A percentile compares a stretch with the other conserved stretches of the same genome.
Conservation (phyloP, 2,797 vertebrate species). For the Phoebastria nigripes region DNA sequence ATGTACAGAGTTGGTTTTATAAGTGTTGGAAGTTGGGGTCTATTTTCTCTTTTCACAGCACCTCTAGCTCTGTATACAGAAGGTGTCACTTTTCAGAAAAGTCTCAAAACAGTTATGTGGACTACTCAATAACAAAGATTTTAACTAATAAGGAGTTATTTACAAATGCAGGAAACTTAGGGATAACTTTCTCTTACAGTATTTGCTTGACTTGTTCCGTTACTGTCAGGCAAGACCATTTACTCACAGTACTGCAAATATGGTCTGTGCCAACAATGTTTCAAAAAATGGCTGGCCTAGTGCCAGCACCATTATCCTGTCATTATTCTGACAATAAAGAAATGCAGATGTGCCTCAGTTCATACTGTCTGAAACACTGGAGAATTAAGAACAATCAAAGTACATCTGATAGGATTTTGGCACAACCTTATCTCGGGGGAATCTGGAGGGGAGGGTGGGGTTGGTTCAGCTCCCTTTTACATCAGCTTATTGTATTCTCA, state of each 20-base stretch:
- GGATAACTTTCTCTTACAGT: background rate
- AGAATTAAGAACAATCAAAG: conserved; percentile 27
- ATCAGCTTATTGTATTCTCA: conserved; percentile 8
- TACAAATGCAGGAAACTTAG: background rate
- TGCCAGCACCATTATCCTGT: conserved; percentile 43
- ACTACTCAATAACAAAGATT: background rate
- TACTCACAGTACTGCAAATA: background rate
- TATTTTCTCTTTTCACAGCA: background rate
- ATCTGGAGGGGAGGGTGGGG: background rate
- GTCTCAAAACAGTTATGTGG: background rate
- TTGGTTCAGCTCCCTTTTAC: conserved; percentile 13
- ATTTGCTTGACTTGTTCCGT: conserved; percentile 18
- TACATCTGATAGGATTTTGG: conserved; percentile 27
- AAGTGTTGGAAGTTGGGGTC: background rate
- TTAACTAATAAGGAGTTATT: background rate
- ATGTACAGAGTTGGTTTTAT: background rate
- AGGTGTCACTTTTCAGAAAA: background rate
- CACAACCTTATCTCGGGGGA: background rate
- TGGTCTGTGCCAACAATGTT: background rate
- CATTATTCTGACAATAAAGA: conserved; percentile 44
- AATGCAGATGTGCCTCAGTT: conserved; percentile 41
- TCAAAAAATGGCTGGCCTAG: background rate
- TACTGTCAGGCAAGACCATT: background rate
- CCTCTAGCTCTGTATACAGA: background rate
- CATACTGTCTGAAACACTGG: conserved; percentile 4